phyloP scores from a whole-genome alignment of 2,113 vertebrate species.

The Xenopus borealis region DNA sequence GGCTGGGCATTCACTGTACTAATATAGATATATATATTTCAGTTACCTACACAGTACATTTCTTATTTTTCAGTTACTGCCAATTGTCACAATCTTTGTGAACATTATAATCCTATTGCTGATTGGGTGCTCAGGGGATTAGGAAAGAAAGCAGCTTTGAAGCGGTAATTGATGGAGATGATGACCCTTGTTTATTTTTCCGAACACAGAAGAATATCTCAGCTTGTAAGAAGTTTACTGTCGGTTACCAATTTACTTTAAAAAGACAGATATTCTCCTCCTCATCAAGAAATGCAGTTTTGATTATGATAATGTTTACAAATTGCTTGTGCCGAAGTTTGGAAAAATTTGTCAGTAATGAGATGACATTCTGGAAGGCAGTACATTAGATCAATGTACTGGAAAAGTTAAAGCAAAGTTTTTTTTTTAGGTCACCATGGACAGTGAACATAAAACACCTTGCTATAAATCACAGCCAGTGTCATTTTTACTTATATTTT shows the following conservation, averaged over 20 bases:
- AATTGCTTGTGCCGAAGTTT: conserved; percentile 4
- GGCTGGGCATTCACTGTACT: too few relatives aligned
- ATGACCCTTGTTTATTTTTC: background rate
- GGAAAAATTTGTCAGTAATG: conserved; percentile 3
- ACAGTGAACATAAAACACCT: too few relatives aligned
- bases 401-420: background rate
- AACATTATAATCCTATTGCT: too few relatives aligned
- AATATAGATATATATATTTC: too few relatives aligned
- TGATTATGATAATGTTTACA: conserved; percentile 8
- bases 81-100: too few relatives aligned
- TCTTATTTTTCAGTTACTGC: too few relatives aligned
- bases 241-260: background rate
- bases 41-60: too few relatives aligned
- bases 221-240: conserved; percentile 11
- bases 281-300: conserved; percentile 13
- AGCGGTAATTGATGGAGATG: too few relatives aligned
- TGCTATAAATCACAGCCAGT: too few relatives aligned
- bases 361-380: background rate
- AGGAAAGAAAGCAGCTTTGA: too few relatives aligned
- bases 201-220: background rate
- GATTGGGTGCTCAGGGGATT: too few relatives aligned
- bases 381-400: conserved; percentile 1
- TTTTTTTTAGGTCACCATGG: background rate
- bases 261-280: background rate
- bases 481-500: too few relatives aligned